Percentiles rank a stretch among this genome's conserved stretches.
These are phyloP conservation scores for Epsilonema sp. DNA, from an alignment of 2,888 invertebrate genomes.

Conservation along the genomic window DNA sequence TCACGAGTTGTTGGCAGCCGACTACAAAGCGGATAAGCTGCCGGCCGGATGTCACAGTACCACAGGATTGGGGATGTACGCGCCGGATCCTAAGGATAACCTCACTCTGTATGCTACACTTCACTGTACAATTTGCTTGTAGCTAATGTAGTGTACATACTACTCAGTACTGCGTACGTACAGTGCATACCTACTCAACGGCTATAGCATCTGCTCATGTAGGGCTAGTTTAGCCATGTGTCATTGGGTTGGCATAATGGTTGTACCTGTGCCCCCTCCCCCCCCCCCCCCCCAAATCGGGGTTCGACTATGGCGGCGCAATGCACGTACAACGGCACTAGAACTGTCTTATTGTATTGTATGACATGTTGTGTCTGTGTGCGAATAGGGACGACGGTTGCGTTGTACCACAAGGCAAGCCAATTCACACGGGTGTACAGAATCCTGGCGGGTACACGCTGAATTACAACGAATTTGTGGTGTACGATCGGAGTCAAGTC, in stretches of 20 bases:
- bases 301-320: too few relatives aligned
- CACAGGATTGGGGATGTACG: slow-evolving; percentile 30
- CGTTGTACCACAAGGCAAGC: slow-evolving; percentile 31
- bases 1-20: slow-evolving; percentile 29
- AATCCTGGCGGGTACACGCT: slow-evolving; percentile 22
- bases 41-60: slow-evolving; percentile 33
- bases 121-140: neutral
- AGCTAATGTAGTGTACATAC: too few relatives aligned
- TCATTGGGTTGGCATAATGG: too few relatives aligned
- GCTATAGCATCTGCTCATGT: too few relatives aligned
- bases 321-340: too few relatives aligned
- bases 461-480: slow-evolving; percentile 39
- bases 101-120: slow-evolving; percentile 12
- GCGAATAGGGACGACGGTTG: slow-evolving; percentile 22
- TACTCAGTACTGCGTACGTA: too few relatives aligned
- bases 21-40: slow-evolving; percentile 30
- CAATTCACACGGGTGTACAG: slow-evolving; percentile 17
- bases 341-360: too few relatives aligned
- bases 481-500: slow-evolving; percentile 35
- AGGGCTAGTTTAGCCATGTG: too few relatives aligned
- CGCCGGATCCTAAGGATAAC: slow-evolving; percentile 24
- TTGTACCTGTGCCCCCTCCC: too few relatives aligned
- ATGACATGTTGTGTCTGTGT: too few relatives aligned
- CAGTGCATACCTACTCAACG: too few relatives aligned
- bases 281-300: too few relatives aligned